Base-by-base conservation (phyloP, 2,888 invertebrate species). In the Limnephilus lunatus region DNA sequence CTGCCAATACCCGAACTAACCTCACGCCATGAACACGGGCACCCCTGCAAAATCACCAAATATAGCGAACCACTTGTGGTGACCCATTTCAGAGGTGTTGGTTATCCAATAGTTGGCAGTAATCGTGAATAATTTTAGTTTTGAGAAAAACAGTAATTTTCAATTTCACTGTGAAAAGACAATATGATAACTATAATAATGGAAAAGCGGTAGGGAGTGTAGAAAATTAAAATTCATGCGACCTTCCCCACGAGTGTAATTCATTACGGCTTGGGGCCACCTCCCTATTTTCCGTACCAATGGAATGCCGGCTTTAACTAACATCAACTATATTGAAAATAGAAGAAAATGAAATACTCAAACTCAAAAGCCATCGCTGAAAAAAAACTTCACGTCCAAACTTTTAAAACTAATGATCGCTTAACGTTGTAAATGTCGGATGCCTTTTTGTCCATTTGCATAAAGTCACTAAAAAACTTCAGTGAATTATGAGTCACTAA, bases 401-500 rank as follows among this genome's bases (percentile, higher is more conserved):
- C 68, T 39, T 85, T 85, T 35, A 44, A 85, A 39, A 85, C 35
- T 87, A 31, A 87, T 53, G 87, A 85, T 53, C n/a, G 87, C 53
- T 87, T 32, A n/a, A 19, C 31, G 87, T n/a, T 32, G 30, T 87
- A 53, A 53, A 87, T 53, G 87, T 87, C 53, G 32, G 68, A 87
- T 19, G 31, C 25, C 30, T 32, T 87, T 32, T 31, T 30, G 68
- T 53, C 87, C 48, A 53, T 86, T 86, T 86, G 30, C 35, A 48
- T 53, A 87, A 53, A 53, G 31, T 53, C 87, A 31, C 32, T 14
- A 88, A 89, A 88, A 88, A 80, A 14, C 30, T 89, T 80, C n/a
- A 19, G 35, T 80, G 32, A 89, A 31, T 35, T 89, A 89, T 39
- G 80, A 89, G 88, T 32, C 39, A 35, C 32, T 89, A 89, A 89